These are phyloP conservation scores for Onchidella celtica DNA, from an alignment of 2,888 invertebrate genomes.

Conservation along the genomic window DNA sequence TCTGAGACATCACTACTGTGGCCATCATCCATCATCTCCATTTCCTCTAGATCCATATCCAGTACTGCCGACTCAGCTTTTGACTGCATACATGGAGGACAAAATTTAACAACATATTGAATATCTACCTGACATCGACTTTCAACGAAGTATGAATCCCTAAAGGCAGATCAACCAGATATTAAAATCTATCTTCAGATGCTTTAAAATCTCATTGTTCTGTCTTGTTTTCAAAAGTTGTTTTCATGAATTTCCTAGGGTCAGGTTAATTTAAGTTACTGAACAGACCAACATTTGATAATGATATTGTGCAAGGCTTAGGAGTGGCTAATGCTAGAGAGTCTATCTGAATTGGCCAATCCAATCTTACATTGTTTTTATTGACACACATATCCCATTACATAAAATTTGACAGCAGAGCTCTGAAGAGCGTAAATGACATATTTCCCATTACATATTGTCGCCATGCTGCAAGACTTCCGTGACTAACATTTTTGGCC, in stretches of 20 bases:
- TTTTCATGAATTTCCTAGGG: background rate
- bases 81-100: background rate
- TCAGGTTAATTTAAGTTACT: background rate
- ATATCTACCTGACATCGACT: background rate
- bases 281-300: background rate
- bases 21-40: constrained; percentile 61
- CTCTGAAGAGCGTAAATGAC: too few relatives aligned
- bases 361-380: too few relatives aligned
- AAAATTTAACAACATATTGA: background rate
- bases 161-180: background rate
- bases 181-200: background rate
- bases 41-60: constrained; percentile 61
- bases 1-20: constrained; percentile 64
- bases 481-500: too few relatives aligned
- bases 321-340: too few relatives aligned
- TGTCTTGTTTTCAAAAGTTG: background rate
- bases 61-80: constrained; percentile 59
- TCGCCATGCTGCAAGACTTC: too few relatives aligned
- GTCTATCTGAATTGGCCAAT: too few relatives aligned
- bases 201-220: background rate
- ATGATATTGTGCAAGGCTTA: too few relatives aligned
- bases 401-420: too few relatives aligned
- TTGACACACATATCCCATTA: too few relatives aligned
- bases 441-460: too few relatives aligned
- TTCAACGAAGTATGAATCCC: background rate